A percentile compares a stretch with the other conserved stretches of the same genome.
phyloP scores from a whole-genome alignment of 2,888 invertebrate species.

The Cosmia pyralina region DNA sequence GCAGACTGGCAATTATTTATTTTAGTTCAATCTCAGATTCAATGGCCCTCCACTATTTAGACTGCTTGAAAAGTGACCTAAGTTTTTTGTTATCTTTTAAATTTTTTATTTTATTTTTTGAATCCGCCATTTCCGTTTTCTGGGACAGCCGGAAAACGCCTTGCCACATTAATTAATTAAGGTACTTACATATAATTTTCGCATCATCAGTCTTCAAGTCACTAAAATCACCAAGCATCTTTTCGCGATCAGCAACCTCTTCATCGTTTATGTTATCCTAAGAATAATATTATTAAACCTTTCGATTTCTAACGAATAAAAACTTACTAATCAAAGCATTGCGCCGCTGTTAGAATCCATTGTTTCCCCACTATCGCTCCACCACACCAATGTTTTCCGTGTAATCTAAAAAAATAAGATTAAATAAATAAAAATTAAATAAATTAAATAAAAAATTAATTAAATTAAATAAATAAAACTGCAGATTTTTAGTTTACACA shows the following conservation, averaged over 20 bases:
- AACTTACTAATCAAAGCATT: conserved; percentile 88
- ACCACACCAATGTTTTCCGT: conserved; percentile 87
- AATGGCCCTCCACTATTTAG: neutral
- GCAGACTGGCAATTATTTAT: too few species aligned
- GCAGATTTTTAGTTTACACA: neutral
- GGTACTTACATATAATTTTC: too few species aligned
- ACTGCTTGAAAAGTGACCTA: too few species aligned
- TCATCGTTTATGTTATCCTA: conserved; percentile 31
- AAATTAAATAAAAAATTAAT: too few species aligned
- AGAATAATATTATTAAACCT: conserved; percentile 13
- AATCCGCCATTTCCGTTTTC: too few species aligned
- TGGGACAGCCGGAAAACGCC: too few species aligned
- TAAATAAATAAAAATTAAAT: neutral
- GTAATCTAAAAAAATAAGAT: conserved; percentile 73
- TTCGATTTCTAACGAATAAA: conserved; percentile 30
- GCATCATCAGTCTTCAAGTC: too few species aligned
- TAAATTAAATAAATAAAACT: neutral
- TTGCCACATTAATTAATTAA: too few species aligned
- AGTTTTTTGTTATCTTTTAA: too few species aligned
- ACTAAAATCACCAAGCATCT: neutral
- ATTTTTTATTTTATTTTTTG: too few species aligned
- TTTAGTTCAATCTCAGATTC: neutral
- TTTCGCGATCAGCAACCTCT: conserved; percentile 14
- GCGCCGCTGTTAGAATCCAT: conserved; percentile 85
- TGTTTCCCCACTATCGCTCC: conserved; percentile 82